phyloP scores from a whole-genome alignment of 2,113 vertebrate species.

The Dasyprocta punctata region DNA sequence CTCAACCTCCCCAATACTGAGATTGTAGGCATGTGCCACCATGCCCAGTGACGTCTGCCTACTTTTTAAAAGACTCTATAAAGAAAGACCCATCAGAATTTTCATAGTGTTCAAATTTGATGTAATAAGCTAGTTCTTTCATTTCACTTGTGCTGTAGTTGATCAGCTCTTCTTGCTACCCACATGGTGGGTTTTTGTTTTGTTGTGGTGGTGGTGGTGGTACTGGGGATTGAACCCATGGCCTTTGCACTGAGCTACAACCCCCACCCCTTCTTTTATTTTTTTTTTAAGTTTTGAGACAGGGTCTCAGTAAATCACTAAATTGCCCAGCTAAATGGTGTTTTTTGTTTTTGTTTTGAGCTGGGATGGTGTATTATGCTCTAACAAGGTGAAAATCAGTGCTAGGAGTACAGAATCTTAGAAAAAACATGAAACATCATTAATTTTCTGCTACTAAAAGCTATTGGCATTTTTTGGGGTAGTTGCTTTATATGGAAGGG shows the following conservation, averaged over 20 bases:
- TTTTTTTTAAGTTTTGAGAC: background rate
- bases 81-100: background rate
- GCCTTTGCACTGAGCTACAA: background rate
- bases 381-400: background rate
- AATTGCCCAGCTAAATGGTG: background rate
- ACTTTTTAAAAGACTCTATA: background rate
- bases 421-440: background rate
- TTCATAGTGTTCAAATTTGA: background rate
- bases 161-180: background rate
- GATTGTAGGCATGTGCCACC: background rate
- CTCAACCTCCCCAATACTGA: background rate
- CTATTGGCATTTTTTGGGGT: background rate
- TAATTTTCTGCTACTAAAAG: background rate
- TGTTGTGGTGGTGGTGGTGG: background rate
- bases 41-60: background rate
- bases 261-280: background rate
- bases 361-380: background rate
- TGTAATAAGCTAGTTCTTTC: background rate
- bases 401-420: background rate
- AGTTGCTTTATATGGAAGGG: constrained; percentile 23
- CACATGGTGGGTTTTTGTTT: background rate
- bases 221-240: background rate
- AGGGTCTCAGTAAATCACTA: background rate
- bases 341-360: background rate
- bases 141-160: background rate